These are phyloP conservation scores for Rhagium mordax DNA, from an alignment of 2,888 invertebrate species.

Conservation along the genomic window DNA sequence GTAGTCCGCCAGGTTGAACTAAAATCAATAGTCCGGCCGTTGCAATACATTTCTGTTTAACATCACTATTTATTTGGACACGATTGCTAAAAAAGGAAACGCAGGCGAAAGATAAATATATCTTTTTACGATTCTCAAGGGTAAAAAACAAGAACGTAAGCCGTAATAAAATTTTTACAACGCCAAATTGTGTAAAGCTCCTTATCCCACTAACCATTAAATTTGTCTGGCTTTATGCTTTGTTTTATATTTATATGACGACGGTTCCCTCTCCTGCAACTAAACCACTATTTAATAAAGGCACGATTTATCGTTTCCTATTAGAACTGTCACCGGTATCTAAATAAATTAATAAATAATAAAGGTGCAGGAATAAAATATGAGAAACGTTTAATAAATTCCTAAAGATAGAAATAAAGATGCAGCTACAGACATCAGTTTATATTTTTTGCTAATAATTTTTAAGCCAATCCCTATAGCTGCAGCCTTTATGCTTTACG, in stretches of 20 bases:
- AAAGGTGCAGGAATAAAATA: no score
- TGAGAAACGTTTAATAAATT: no score
- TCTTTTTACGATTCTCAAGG: conserved; percentile 5
- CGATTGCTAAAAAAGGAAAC: not conserved
- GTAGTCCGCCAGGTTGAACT: not conserved
- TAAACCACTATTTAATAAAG: not conserved
- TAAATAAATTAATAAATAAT: no score
- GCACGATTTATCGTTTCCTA: not conserved
- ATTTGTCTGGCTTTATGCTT: conserved; percentile 4
- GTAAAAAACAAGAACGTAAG: not conserved
- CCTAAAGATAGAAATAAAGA: no score
- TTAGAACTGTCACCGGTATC: no score
- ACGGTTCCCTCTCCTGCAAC: not conserved
- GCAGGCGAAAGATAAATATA: conserved; percentile 1
- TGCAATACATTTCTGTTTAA: not conserved
- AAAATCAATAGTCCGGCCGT: not conserved
- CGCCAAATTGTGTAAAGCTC: not conserved
- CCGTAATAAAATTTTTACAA: conserved; percentile 10
- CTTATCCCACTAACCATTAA: conserved; percentile 9
- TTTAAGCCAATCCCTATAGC: no score
- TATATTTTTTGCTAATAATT: no score
- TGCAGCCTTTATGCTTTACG: no score
- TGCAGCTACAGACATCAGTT: no score
- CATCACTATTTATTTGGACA: not conserved
- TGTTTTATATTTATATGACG: not conserved